Conservation (phyloP, 2,797 vertebrate genomes). For the Erethizon dorsatum region DNA sequence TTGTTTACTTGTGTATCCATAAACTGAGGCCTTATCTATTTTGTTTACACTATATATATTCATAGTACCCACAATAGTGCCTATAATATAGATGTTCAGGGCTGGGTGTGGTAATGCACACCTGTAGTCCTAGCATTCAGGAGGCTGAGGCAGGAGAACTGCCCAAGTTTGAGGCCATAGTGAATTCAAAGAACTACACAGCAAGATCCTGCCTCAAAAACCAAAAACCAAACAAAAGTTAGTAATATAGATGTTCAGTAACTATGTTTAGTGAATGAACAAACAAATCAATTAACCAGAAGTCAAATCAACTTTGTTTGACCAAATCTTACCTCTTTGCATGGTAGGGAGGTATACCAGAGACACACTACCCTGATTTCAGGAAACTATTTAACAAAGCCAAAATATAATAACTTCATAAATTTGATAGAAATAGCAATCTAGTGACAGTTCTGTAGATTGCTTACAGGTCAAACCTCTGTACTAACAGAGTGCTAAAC, state of each 20-base stretch:
- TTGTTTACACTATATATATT: background rate
- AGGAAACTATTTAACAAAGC: slow-evolving; percentile 22
- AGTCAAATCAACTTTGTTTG: slow-evolving; percentile 13
- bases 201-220: background rate
- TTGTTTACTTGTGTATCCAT: background rate
- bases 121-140: background rate
- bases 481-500: background rate
- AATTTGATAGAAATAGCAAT: background rate
- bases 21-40: background rate
- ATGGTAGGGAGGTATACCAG: background rate
- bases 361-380: background rate
- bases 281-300: background rate
- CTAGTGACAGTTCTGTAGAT: background rate
- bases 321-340: background rate
- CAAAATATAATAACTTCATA: background rate
- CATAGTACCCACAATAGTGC: background rate
- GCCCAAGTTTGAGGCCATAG: background rate
- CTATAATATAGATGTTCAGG: background rate
- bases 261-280: slow-evolving; percentile 8
- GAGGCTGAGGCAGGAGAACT: background rate
- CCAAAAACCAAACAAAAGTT: background rate
- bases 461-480: background rate
- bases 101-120: background rate
- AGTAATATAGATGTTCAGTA: background rate
- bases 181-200: background rate